Evolutionary conservation across 1,140 invertebrate species (phyloP), one percentile per base, ranked within the genome.

Genomic region (Chymomyza costata): DNA sequence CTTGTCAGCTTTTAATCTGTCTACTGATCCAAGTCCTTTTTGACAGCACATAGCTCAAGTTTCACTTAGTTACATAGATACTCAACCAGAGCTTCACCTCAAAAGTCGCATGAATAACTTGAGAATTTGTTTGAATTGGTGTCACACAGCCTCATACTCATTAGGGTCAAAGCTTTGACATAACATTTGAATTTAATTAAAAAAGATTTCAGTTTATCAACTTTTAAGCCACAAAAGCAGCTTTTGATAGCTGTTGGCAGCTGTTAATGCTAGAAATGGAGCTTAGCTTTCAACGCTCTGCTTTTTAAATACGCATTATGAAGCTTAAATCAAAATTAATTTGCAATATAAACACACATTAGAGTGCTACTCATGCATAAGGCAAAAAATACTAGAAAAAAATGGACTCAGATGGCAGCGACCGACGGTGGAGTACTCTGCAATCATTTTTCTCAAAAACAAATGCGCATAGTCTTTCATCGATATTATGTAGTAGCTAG

Each of bases 131-230:
- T 60, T 48, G 52, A n/a, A n/a, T 44, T 11, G 21, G 17, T 21
- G 14, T 14, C 1, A 3, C 6, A 15, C n/a, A 3, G 17, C 11
- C 57, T 40, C 19, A 34, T 53, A 37, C 53, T 57, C 61, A 62
- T 62, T 62, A 62, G 47, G 61, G 61, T 48, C 7, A 41, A 64
- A 64, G 55, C 51, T 64, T 64, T 56, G 61, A 64, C 30, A 8
- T 18, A 54, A 49, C 50, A 66, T 62, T 80, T 76, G 66, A 76
- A 55, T 71, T 78, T 76, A 76, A 76, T 76, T 76, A 76, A 78
- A 71, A 53, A 43, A 54, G 50, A 71, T 39, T 63, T 66, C 50
- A 57, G 48, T 18, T 55, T 59, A 40, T 52, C 63, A 78, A 71
- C 53, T 71, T 55, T 71, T 78, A 44, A 70, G 70, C 57, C 18